A percentile compares a stretch with the other conserved stretches of the same genome.
Conservation (phyloP, 1,140 invertebrate genomes). For the Wasmannia auropunctata region DNA sequence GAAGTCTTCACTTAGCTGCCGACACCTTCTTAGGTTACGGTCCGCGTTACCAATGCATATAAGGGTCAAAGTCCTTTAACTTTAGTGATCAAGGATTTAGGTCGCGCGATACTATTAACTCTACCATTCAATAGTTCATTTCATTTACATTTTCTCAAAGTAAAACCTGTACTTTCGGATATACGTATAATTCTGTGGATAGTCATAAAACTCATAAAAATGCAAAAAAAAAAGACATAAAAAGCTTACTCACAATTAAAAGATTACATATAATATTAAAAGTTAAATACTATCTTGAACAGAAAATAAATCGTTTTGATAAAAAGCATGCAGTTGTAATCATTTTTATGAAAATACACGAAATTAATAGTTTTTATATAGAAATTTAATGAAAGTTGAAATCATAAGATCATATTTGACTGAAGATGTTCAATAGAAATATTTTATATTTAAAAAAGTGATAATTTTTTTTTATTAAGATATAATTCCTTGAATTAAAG, state of each 20-base stretch:
- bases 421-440: background rate
- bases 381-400: background rate
- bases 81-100: background rate
- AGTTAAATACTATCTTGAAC: too few relatives aligned
- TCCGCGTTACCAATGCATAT: background rate
- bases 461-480: background rate
- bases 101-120: background rate
- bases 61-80: background rate
- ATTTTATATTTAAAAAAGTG: background rate
- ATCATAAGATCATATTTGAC: background rate
- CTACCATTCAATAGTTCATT: background rate
- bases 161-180: background rate
- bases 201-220: background rate
- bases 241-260: too few relatives aligned
- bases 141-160: background rate
- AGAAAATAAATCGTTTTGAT: background rate
- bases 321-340: background rate
- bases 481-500: background rate
- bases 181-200: background rate
- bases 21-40: conserved; percentile 20
- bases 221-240: background rate
- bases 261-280: too few relatives aligned
- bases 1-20: conserved; percentile 1
- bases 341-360: background rate
- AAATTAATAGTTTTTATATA: background rate